phyloP scores from a whole-genome alignment of 64 coral and sea anemone genomes.

The Acropora yongei region DNA sequence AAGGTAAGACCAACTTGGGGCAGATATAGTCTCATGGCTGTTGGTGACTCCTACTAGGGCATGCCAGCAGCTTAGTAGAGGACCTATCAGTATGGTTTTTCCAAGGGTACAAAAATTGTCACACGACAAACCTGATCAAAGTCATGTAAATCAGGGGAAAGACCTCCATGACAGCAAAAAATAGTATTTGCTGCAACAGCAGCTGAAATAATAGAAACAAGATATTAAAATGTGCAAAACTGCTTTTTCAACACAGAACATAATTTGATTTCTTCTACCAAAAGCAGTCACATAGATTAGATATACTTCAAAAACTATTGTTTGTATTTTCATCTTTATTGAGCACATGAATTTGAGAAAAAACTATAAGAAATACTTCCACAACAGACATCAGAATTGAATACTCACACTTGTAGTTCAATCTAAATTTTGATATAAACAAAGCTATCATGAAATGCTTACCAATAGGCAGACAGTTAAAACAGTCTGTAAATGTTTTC shows the following conservation, averaged over 20 bases:
- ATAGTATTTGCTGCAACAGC: conserved; percentile 78
- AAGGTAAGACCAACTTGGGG: no score
- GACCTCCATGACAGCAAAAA: conserved; percentile 89
- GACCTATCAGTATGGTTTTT: background rate
- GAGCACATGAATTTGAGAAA: no score
- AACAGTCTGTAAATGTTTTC: conserved; percentile 97
- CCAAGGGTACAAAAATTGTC: background rate
- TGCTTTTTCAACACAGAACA: background rate
- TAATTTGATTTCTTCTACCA: background rate
- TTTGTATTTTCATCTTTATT: no score
- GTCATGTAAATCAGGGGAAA: conserved; percentile 84
- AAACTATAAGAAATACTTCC: no score
- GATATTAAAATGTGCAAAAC: background rate
- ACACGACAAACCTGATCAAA: conserved; percentile 69
- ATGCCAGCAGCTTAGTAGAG: no score
- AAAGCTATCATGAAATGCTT: background rate
- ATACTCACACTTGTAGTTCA: background rate
- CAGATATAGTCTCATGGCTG: no score
- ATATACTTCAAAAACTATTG: no score
- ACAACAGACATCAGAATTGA: no score
- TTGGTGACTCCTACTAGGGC: no score
- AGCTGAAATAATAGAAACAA: conserved; percentile 47
- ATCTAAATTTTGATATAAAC: background rate
- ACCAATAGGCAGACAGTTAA: conserved; percentile 93
- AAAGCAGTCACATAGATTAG: no score